Evolutionary conservation across 2,113 vertebrate genomes (phyloP).

Genomic region (Mionectes macconnelli): DNA sequence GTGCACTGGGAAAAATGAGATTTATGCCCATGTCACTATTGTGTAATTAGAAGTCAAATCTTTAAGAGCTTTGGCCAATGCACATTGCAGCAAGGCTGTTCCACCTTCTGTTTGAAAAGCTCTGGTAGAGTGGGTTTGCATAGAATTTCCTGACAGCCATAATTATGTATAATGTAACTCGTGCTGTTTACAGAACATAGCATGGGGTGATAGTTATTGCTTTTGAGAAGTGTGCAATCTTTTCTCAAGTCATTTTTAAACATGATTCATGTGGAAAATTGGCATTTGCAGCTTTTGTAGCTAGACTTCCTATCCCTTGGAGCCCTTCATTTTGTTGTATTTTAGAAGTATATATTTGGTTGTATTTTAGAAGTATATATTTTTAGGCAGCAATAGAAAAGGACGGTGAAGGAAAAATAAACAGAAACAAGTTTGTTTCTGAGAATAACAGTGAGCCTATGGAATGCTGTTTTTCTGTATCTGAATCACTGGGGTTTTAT

Average conservation of each 20-base stretch:
- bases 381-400: not conserved
- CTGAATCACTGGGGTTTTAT: not conserved
- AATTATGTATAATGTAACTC: not conserved
- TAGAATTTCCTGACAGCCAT: not conserved
- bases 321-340: not conserved
- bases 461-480: not conserved
- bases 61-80: not conserved
- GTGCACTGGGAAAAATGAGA: not conserved
- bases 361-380: not conserved
- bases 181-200: constrained; percentile 26
- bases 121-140: not conserved
- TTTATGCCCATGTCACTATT: not conserved
- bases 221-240: constrained; percentile 11
- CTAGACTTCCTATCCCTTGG: not conserved
- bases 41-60: not conserved
- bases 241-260: constrained; percentile 26
- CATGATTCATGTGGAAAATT: constrained; percentile 29
- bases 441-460: not conserved
- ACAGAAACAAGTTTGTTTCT: not conserved
- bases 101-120: not conserved
- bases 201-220: constrained; percentile 43
- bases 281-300: not conserved
- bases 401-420: not conserved
- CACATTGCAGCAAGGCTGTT: not conserved
- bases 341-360: not conserved